Percentiles rank a stretch among this genome's conserved stretches.
phyloP scores from a whole-genome alignment of 2,797 vertebrate species.

The Myotis findleyi region DNA sequence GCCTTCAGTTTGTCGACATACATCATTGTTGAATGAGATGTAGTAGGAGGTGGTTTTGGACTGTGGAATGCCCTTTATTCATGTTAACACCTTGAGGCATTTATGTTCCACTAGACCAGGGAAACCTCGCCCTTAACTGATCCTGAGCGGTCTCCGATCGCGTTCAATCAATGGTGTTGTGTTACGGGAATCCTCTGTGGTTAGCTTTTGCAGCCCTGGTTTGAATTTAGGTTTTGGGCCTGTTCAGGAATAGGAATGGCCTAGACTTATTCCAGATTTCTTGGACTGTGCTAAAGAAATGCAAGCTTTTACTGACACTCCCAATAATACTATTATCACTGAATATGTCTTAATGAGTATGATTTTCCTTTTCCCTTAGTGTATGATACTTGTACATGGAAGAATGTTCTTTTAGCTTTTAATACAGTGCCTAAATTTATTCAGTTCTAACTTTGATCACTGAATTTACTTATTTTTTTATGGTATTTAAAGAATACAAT shows the following conservation, averaged over 20 bases:
- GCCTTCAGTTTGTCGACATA: neutral
- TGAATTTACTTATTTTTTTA: neutral
- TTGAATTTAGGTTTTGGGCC: neutral
- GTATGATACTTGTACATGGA: neutral
- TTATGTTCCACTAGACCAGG: neutral
- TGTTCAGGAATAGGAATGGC: slow-evolving; percentile 35
- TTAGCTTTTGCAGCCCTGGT: neutral
- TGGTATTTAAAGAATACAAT: neutral
- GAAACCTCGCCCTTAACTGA: neutral
- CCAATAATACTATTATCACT: neutral
- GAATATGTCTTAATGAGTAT: neutral
- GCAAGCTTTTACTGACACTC: neutral
- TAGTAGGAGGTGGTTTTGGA: neutral
- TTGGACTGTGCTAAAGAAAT: neutral
- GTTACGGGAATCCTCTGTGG: neutral
- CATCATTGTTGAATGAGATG: neutral
- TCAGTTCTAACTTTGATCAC: slow-evolving; percentile 42
- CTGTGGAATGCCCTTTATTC: neutral
- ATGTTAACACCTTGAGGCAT: neutral
- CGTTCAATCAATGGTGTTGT: neutral
- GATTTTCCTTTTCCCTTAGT: neutral
- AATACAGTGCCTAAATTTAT: neutral
- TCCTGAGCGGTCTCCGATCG: neutral
- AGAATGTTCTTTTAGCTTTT: slow-evolving; percentile 42
- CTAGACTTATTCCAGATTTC: slow-evolving; percentile 19